phyloP scores from a whole-genome alignment of 2,797 vertebrate species.

The Glyptemys insculpta region DNA sequence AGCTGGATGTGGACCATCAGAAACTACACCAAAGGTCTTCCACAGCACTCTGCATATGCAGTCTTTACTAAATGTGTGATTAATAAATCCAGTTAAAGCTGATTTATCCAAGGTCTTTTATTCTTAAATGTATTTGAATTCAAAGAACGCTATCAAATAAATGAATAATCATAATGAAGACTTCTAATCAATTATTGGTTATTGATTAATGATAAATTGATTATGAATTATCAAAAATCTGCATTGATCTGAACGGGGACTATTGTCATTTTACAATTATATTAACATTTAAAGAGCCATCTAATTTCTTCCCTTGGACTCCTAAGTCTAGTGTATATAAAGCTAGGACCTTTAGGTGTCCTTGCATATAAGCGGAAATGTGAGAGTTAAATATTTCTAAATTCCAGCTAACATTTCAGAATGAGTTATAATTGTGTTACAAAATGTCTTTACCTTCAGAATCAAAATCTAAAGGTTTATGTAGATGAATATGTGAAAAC shows the following conservation, averaged over 20 bases:
- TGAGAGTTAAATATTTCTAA: neutral
- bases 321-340: neutral
- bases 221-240: no score
- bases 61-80: no score
- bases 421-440: neutral
- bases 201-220: no score
- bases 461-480: neutral
- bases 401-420: neutral
- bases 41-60: no score
- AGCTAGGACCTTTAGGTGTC: neutral
- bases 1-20: no score
- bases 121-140: no score
- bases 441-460: neutral
- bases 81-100: no score
- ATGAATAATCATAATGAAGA: no score
- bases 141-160: no score
- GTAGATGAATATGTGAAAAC: constrained; percentile 11
- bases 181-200: no score
- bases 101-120: no score
- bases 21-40: no score
- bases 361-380: neutral
- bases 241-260: neutral
- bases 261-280: neutral
- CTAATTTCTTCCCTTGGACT: neutral
- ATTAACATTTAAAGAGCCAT: neutral